phyloP scores from a whole-genome alignment of 2,888 invertebrate genomes.

The Alloscopus bannaensis region DNA sequence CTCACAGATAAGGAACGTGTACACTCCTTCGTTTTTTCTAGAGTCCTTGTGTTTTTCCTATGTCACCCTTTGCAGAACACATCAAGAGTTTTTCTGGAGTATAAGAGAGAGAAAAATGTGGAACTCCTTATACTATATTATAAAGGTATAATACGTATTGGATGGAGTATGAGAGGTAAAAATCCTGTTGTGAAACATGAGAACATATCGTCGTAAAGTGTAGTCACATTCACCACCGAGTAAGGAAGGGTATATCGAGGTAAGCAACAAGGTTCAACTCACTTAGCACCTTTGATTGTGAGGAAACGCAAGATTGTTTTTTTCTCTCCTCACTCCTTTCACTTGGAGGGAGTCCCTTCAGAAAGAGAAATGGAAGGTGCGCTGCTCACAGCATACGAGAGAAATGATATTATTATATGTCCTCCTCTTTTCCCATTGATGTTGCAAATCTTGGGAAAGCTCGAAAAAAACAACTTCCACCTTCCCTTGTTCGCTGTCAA shows the following conservation, averaged over 20 bases:
- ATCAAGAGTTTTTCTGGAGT: too few relatives aligned
- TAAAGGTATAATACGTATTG: too few relatives aligned
- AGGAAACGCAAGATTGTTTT: neutral
- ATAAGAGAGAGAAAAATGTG: neutral
- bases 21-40: neutral
- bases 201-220: neutral
- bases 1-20: neutral
- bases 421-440: neutral
- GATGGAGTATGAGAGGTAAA: neutral
- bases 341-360: too few relatives aligned
- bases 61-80: neutral
- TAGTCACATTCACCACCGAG: neutral
- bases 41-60: neutral
- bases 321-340: neutral
- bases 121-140: neutral
- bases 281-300: slow-evolving; percentile 28
- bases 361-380: neutral
- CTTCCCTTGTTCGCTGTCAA: slow-evolving; percentile 28
- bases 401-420: neutral
- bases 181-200: neutral
- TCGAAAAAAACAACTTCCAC: neutral
- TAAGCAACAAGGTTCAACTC: slow-evolving; percentile 30
- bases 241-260: neutral
- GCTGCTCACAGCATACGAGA: neutral
- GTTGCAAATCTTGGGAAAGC: neutral